Percentiles rank a stretch among this genome's conserved stretches.
Evolutionary conservation across 2,888 invertebrate species (phyloP).

Genomic region (Leptopilina myrica): DNA sequence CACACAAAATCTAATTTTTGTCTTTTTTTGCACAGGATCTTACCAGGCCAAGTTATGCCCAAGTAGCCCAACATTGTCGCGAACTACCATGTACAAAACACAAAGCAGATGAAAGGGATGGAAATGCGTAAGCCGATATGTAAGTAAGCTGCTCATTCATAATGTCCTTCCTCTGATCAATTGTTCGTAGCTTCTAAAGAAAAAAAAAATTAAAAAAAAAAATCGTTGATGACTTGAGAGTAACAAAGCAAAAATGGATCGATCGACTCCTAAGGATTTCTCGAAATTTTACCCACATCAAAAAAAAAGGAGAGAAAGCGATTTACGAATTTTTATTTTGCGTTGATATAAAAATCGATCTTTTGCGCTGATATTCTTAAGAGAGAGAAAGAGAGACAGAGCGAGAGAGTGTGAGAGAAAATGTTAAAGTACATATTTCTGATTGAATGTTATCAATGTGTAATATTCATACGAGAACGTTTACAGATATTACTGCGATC

Average conservation of each 20-base stretch:
- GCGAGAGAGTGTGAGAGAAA: not conserved
- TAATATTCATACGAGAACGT: constrained; percentile 60
- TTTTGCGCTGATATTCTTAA: constrained; percentile 38
- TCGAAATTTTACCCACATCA: not conserved
- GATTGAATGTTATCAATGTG: constrained; percentile 57
- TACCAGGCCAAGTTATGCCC: constrained; percentile 76
- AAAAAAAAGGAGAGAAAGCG: not conserved
- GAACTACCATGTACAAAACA: constrained; percentile 75
- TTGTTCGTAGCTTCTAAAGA: constrained; percentile 31
- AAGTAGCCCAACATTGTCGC: constrained; percentile 76
- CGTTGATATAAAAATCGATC: constrained; percentile 1
- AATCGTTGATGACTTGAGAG: constrained; percentile 34
- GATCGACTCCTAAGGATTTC: not conserved
- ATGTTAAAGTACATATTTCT: constrained; percentile 35
- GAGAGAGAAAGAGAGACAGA: not conserved
- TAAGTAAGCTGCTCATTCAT: constrained; percentile 58
- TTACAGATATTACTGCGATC: constrained; percentile 71
- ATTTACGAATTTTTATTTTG: not conserved
- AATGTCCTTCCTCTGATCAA: constrained; percentile 40
- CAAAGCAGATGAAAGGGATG: constrained; percentile 74
- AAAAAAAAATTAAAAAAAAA: too few relatives aligned
- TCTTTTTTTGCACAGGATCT: constrained; percentile 67
- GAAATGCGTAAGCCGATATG: constrained; percentile 71
- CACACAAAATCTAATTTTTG: constrained; percentile 1
- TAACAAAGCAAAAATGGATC: constrained; percentile 26